Percentiles rank a stretch among this genome's conserved stretches.
These are phyloP conservation scores for Tiliacea citrago DNA, from an alignment of 2,888 invertebrate species.

Conservation along the genomic window DNA sequence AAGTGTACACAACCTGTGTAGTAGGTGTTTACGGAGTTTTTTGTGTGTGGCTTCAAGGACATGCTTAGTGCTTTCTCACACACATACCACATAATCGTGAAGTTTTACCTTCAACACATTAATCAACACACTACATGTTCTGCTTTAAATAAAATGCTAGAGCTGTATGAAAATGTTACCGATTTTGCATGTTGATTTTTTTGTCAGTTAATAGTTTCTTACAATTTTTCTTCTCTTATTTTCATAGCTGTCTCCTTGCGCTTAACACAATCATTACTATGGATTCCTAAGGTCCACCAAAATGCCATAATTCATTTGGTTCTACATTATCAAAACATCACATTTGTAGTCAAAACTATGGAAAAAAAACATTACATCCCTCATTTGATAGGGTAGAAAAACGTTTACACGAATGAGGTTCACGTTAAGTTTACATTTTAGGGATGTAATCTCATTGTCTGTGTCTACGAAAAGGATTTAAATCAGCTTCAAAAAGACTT, in stretches of 20 bases:
- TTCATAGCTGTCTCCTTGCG: no score
- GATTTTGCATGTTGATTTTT: not conserved
- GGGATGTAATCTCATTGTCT: constrained; percentile 6
- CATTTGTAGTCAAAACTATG: not conserved
- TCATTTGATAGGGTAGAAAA: not conserved
- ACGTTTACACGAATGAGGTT: constrained; percentile 2
- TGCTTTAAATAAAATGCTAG: not conserved
- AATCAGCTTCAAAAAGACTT: not conserved
- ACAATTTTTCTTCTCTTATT: not conserved
- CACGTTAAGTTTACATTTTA: constrained; percentile 4
- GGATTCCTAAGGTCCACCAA: not conserved
- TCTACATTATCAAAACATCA: not conserved
- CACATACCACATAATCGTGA: not conserved
- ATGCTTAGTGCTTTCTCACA: not conserved
- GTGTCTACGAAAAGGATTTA: constrained; percentile 7
- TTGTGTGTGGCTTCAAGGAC: not conserved
- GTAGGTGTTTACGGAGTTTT: no score
- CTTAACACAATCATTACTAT: not conserved
- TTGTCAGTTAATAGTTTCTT: not conserved
- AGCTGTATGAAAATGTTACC: not conserved
- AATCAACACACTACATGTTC: not conserved
- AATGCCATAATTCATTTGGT: not conserved
- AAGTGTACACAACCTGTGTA: no score
- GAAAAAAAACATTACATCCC: not conserved
- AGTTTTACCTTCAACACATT: not conserved